Conservation (phyloP, 1,140 invertebrate genomes). For the Nylanderia fulva region DNA sequence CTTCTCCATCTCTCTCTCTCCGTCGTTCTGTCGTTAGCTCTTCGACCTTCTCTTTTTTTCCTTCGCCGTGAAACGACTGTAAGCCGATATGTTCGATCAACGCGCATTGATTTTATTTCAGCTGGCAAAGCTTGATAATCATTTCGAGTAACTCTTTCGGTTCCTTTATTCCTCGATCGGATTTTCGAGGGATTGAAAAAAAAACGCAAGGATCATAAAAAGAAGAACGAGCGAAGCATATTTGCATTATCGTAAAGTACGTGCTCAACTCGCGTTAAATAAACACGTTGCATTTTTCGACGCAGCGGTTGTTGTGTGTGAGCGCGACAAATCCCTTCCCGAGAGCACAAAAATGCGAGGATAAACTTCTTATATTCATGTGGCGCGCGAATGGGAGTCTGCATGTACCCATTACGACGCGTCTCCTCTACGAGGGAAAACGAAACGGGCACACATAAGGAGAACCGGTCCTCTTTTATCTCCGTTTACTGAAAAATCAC, state of each 20-base stretch:
- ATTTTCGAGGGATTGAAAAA: conserved; percentile 6
- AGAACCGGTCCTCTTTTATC: conserved; percentile 44
- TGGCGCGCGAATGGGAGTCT: conserved; percentile 33
- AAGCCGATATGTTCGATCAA: conserved; percentile 1
- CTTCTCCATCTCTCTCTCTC: background rate
- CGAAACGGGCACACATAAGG: conserved; percentile 46
- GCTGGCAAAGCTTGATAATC: background rate
- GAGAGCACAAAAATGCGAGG: conserved; percentile 2
- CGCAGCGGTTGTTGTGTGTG: background rate
- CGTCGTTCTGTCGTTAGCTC: conserved; percentile 48
- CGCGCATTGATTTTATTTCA: conserved; percentile 24
- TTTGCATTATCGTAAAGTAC: background rate
- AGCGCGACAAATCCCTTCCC: conserved; percentile 24
- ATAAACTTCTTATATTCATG: conserved; percentile 43
- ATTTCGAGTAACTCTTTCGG: conserved; percentile 26
- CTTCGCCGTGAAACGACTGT: background rate
- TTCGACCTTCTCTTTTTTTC: conserved; percentile 40
- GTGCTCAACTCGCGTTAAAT: background rate
- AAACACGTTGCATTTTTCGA: background rate
- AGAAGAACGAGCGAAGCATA: background rate
- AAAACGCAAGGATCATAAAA: background rate
- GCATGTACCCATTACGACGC: conserved; percentile 34
- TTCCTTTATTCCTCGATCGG: background rate
- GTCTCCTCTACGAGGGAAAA: conserved; percentile 45
- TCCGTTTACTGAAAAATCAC: conserved; percentile 53